Evolutionary conservation across 2,113 vertebrate genomes (phyloP).

Genomic region (Arenaria interpres): DNA sequence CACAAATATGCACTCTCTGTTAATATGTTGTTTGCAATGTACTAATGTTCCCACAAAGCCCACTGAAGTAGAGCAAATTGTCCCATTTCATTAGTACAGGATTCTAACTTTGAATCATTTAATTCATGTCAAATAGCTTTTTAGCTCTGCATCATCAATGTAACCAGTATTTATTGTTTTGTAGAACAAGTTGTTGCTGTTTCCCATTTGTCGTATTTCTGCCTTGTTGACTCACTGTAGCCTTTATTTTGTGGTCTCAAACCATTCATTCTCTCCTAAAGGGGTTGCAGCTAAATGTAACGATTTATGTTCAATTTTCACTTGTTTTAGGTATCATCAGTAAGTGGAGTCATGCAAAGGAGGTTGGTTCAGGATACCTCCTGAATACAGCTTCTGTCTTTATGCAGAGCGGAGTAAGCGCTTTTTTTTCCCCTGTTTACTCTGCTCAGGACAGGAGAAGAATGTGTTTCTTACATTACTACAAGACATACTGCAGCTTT

Average conservation of each 20-base stretch:
- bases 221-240: constrained; percentile 42
- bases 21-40: constrained; percentile 17
- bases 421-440: not conserved
- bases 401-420: not conserved
- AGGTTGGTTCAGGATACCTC: not conserved
- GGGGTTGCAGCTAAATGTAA: not conserved
- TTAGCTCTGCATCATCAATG: not conserved
- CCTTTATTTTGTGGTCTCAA: not conserved
- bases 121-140: constrained; percentile 59
- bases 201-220: constrained; percentile 62
- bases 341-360: not conserved
- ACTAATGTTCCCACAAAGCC: constrained; percentile 16
- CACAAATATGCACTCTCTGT: not conserved
- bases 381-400: not conserved
- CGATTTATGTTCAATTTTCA: not conserved
- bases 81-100: constrained; percentile 47
- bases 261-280: constrained; percentile 22
- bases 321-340: not conserved
- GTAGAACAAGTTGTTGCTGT: constrained; percentile 59
- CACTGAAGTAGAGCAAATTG: constrained; percentile 1
- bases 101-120: constrained; percentile 55
- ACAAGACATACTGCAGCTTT: not conserved
- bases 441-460: not conserved
- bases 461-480: not conserved
- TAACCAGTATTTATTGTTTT: constrained; percentile 63